These are phyloP conservation scores for Myiopsitta monachus DNA, from an alignment of 2,113 vertebrate genomes.

Conservation along the genomic window DNA sequence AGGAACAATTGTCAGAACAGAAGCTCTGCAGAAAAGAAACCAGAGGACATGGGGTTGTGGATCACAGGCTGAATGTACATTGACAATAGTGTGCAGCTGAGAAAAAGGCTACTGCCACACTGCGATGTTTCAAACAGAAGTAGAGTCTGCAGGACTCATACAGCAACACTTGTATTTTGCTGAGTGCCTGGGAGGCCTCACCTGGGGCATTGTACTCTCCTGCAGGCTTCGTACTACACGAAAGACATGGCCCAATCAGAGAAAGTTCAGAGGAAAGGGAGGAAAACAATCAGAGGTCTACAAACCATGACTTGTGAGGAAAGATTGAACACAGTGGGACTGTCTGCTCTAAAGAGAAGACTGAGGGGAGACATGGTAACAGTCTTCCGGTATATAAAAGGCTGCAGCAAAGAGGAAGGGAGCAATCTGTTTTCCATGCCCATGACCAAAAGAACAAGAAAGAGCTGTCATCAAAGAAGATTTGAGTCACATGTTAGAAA, in stretches of 20 bases:
- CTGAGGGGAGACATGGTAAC: not conserved
- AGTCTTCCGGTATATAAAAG: not conserved
- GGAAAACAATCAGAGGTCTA: constrained; percentile 39
- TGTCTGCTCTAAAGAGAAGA: constrained; percentile 32
- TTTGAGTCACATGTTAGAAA: not conserved
- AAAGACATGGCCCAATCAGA: not conserved
- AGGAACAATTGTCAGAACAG: not conserved
- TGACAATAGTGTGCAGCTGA: constrained; percentile 15
- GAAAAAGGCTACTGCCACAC: constrained; percentile 31
- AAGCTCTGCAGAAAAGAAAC: not conserved
- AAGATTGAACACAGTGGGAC: constrained; percentile 51
- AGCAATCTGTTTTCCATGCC: constrained; percentile 19
- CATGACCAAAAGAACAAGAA: constrained; percentile 9
- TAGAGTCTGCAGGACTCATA: not conserved
- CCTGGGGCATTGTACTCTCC: not conserved
- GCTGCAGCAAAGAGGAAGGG: constrained; percentile 9
- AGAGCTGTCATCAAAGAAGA: not conserved
- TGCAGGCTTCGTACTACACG: not conserved
- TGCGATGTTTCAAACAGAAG: not conserved
- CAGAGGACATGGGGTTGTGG: not conserved
- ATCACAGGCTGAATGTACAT: not conserved
- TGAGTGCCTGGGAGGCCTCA: constrained; percentile 41
- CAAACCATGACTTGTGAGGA: constrained; percentile 32
- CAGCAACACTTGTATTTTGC: not conserved
- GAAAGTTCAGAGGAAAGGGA: not conserved